A percentile compares a stretch with the other conserved stretches of the same genome.
phyloP scores from a whole-genome alignment of 2,113 vertebrate species.

The Gobio gobio region DNA sequence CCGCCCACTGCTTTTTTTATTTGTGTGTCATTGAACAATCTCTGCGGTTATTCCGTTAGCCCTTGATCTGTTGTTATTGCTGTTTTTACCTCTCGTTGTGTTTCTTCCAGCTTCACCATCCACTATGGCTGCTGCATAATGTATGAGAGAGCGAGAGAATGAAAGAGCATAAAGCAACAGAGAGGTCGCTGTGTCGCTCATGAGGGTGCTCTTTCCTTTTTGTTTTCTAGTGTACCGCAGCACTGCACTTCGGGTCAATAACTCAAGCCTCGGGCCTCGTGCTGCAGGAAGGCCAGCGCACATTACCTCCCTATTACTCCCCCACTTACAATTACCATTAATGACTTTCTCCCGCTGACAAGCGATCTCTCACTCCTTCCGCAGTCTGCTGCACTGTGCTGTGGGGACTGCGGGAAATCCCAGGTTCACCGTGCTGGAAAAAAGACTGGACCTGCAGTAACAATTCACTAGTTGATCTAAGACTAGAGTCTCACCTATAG shows the following conservation, averaged over 20 bases:
- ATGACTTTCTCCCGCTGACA: constrained; percentile 50
- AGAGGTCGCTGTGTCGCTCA: constrained; percentile 30
- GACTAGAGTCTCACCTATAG: neutral
- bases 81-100: constrained; percentile 39
- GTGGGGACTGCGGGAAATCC: neutral
- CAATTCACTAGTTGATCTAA: neutral
- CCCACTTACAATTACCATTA: constrained; percentile 57
- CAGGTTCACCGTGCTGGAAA: neutral
- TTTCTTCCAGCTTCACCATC: constrained; percentile 27
- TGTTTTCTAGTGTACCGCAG: constrained; percentile 33
- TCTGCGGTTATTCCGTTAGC: constrained; percentile 19
- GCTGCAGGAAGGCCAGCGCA: constrained; percentile 23
- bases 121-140: constrained; percentile 47
- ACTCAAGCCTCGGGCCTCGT: constrained; percentile 47
- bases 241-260: constrained; percentile 46
- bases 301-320: constrained; percentile 56
- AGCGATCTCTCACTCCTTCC: constrained; percentile 50
- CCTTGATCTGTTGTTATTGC: constrained; percentile 43
- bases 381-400: constrained; percentile 48
- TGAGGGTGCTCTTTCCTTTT: constrained; percentile 25
- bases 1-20: neutral
- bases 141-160: constrained; percentile 39
- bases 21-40: constrained; percentile 24
- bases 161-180: constrained; percentile 44
- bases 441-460: constrained; percentile 5